Percentiles rank a stretch among this genome's conserved stretches.
These are phyloP conservation scores for Drosophila ironensis DNA, from an alignment of 1,140 invertebrate genomes.

Conservation along the genomic window DNA sequence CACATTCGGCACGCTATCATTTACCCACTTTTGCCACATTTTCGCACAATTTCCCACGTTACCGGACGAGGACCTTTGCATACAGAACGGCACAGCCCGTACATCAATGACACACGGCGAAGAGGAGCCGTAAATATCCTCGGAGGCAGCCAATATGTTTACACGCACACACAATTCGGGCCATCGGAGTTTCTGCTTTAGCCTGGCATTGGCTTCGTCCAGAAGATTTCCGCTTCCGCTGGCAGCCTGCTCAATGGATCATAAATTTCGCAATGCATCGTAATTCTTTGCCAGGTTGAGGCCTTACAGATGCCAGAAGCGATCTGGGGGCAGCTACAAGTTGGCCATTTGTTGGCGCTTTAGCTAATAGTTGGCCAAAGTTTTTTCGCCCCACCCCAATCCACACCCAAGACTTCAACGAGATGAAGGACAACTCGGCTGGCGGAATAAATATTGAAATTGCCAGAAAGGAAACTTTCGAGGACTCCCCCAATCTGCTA, in stretches of 20 bases:
- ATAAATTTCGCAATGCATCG: conserved; percentile 67
- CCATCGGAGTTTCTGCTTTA: conserved; percentile 29
- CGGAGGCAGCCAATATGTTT: conserved; percentile 74
- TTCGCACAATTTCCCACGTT: neutral
- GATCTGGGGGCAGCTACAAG: conserved; percentile 47
- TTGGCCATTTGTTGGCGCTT: conserved; percentile 59
- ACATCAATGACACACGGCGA: conserved; percentile 71
- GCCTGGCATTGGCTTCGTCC: conserved; percentile 7
- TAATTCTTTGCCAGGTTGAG: conserved; percentile 62
- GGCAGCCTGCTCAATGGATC: conserved; percentile 61
- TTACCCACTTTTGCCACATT: neutral
- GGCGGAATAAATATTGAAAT: conserved; percentile 52
- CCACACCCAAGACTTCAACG: conserved; percentile 3
- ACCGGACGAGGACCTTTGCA: conserved; percentile 53
- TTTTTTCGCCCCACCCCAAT: conserved; percentile 22
- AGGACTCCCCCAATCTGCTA: conserved; percentile 43
- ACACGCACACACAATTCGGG: conserved; percentile 71
- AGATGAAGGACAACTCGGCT: conserved; percentile 51
- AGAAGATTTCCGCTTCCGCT: conserved; percentile 26
- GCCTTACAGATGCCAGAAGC: neutral
- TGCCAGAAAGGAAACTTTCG: conserved; percentile 50
- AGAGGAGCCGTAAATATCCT: conserved; percentile 62
- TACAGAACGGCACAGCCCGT: conserved; percentile 46
- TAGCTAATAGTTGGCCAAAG: conserved; percentile 70
- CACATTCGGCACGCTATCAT: conserved; percentile 36